Evolutionary conservation across 92 coral and sea anemone species (phyloP).

Genomic region (Epizoanthus stellaris): DNA sequence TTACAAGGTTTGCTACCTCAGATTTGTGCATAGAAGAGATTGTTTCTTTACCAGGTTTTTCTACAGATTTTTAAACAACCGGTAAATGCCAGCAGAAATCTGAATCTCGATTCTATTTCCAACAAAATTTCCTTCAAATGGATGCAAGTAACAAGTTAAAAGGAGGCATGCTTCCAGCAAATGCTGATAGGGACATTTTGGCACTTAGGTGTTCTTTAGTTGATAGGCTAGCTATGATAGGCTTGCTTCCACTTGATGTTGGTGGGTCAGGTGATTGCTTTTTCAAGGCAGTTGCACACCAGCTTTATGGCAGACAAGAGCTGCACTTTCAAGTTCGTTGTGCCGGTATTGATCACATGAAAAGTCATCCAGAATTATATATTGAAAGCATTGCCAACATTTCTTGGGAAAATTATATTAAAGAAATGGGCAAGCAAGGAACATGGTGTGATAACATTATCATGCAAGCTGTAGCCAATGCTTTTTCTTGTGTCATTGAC

Average conservation of each 20-base stretch:
- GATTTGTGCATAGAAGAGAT: too few relatives aligned
- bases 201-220: neutral
- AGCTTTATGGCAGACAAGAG: neutral
- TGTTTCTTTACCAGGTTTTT: too few relatives aligned
- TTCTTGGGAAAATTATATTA: constrained; percentile 27
- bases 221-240: constrained; percentile 15
- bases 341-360: constrained; percentile 6
- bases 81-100: too few relatives aligned
- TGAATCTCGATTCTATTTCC: too few relatives aligned
- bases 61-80: too few relatives aligned
- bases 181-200: neutral
- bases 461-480: neutral
- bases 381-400: constrained; percentile 32
- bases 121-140: too few relatives aligned
- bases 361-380: neutral
- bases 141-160: neutral
- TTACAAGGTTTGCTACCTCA: too few relatives aligned
- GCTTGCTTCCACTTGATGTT: neutral
- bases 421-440: constrained; percentile 35
- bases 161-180: constrained; percentile 34
- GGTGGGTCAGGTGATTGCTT: constrained; percentile 30
- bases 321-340: neutral
- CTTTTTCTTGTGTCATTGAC: neutral
- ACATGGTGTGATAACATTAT: constrained; percentile 8
- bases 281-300: neutral